Conservation (phyloP, 2,113 vertebrate genomes). For the Epinephelus cyanopodus region DNA sequence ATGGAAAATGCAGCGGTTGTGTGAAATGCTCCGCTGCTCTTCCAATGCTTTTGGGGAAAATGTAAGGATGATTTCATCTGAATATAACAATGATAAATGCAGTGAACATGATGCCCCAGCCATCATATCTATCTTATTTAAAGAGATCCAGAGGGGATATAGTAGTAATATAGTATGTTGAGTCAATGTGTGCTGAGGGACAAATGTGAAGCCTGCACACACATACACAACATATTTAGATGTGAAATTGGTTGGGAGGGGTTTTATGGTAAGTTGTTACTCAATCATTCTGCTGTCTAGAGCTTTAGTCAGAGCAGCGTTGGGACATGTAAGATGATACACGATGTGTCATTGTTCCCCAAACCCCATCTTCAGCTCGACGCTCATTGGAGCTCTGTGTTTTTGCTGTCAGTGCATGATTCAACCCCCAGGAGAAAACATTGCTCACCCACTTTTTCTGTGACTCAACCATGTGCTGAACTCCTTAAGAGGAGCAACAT, state of each 20-base stretch:
- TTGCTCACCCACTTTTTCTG: constrained; percentile 67
- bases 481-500: constrained; percentile 17
- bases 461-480: constrained; percentile 51
- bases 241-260: constrained; percentile 73
- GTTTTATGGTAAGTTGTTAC: constrained; percentile 81
- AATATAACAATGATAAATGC: constrained; percentile 75
- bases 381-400: constrained; percentile 43
- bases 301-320: constrained; percentile 67
- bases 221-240: constrained; percentile 52
- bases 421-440: constrained; percentile 68
- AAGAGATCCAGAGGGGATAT: constrained; percentile 63
- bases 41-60: constrained; percentile 53
- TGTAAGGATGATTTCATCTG: constrained; percentile 71
- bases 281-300: constrained; percentile 73
- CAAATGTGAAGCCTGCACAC: constrained; percentile 40
- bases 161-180: constrained; percentile 56
- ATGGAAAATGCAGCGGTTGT: constrained; percentile 59
- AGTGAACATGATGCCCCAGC: constrained; percentile 51
- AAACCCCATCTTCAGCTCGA: constrained; percentile 59
- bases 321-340: constrained; percentile 77
- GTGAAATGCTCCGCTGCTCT: constrained; percentile 50
- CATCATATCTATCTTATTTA: constrained; percentile 73
- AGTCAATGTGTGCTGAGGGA: constrained; percentile 64
- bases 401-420: constrained; percentile 75
- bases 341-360: constrained; percentile 82